A percentile compares a stretch with the other conserved stretches of the same genome.
phyloP scores from a whole-genome alignment of 2,888 invertebrate species.

The Lepidocyrtoides sp. region DNA sequence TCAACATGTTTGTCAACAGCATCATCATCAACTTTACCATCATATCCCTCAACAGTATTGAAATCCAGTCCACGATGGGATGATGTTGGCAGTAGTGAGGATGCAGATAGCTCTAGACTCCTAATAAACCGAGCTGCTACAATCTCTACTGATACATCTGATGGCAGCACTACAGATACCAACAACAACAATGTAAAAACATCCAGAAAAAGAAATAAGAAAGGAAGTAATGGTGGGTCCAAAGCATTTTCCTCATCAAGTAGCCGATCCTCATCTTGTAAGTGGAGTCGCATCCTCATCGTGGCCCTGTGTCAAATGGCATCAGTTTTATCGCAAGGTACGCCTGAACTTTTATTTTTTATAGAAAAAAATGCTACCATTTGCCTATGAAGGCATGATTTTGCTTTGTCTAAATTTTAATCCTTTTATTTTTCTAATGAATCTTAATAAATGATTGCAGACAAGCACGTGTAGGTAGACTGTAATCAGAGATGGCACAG shows the following conservation, averaged over 20 bases:
- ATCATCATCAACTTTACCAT: background rate
- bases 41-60: constrained; percentile 7
- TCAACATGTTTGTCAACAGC: constrained; percentile 18
- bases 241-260: constrained; percentile 76
- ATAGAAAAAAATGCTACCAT: background rate
- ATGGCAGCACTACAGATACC: constrained; percentile 52
- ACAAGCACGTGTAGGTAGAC: constrained; percentile 12
- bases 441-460: constrained; percentile 54
- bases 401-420: background rate
- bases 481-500: constrained; percentile 40
- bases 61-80: constrained; percentile 3
- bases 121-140: background rate
- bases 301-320: constrained; percentile 85
- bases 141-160: background rate
- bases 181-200: constrained; percentile 57
- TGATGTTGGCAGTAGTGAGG: background rate
- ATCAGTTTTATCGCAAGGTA: constrained; percentile 85
- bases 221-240: constrained; percentile 71
- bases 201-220: constrained; percentile 55
- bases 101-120: background rate
- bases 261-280: constrained; percentile 82
- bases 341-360: background rate
- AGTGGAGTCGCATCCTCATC: constrained; percentile 85
- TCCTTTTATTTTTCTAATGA: constrained; percentile 58
- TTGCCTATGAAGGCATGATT: background rate